Base-by-base conservation (phyloP, 1,140 invertebrate species). In the Theocolax elegans region DNA sequence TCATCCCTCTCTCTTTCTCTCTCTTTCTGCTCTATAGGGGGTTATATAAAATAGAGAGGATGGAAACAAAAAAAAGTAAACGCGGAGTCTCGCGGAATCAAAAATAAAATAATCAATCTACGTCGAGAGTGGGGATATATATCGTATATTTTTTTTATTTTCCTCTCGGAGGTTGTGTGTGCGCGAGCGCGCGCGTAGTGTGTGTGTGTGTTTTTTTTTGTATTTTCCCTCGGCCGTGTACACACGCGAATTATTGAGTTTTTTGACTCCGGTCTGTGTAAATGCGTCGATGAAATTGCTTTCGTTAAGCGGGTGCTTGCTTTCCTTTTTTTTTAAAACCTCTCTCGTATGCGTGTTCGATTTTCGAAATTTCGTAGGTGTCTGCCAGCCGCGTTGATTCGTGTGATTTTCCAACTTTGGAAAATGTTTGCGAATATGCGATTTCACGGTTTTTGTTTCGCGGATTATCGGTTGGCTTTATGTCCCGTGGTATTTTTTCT, bases 101-200 rank as follows among this genome's bases (percentile, higher is more conserved):
- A 63, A 63, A 35, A 35, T 49, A 29, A 48, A 63, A 49, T 63
- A 63, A 63, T 63, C 44, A 49, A 63, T 63, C n/a, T n/a, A 4
- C 4, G 38, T 12, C 23, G 23, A 40, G n/a, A 3, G 46, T 19
- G 46, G n/a, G 46, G 9, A n/a, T 49, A n/a, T 2, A 25, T 25
- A 1, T 25, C 2, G n/a, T n/a, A n/a, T n/a, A n/a, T 63, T 49
- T 17, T 31, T 19, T 63, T 63, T 63, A 21, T 63, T 63, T 17
- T 12, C 9, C 9, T 21, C 15, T n/a, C 25, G n/a, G 2, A n/a
- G 23, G 21, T 0, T 17, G 25, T 12, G n/a, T n/a, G n/a, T 12
- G 27, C 4, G n/a, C 59, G 3, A 12, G 59, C 1, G 17, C 7
- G 23, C 29, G 13, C 7, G 15, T 9, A 59, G 38, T 38, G n/a